Base-by-base conservation (phyloP, 2,888 invertebrate species). In the Dasysyrphus albostriatus region DNA sequence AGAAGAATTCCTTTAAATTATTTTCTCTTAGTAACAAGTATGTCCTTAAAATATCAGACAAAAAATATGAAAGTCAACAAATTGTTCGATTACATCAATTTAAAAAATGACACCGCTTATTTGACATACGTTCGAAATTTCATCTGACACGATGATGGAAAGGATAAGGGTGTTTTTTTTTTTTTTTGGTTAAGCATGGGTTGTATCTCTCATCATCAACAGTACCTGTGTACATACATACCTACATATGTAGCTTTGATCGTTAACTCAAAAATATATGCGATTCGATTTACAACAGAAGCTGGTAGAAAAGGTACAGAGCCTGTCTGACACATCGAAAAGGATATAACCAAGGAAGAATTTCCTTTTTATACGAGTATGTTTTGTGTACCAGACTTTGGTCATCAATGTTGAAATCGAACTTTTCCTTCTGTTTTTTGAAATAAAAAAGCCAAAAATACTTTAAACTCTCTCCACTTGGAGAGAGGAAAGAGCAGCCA, bases 331-430 rank as follows among this genome's bases (percentile, higher is more conserved):
- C 61, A 56, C 39, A 56, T 56, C 69, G 70, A 75, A 79, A 65
- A 65, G 70, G 75, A 84, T 84, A 84, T 84, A 80, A 76, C 84
- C 80, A 84, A 76, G 44, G 54, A 83, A 42, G 72, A 51, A 61
- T 54, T 73, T 76, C 44, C 70, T 16, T 61, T 69, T 51, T 24
- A n/a, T n/a, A n/a, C n/a, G n/a, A n/a, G n/a, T n/a, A 19, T 51
- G 16, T 59, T 37, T 59, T 59, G 16, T 59, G 16, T 63, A 29
- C 61, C 54, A 70, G 75, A 63, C 70, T 70, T 58, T 76, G 70
- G 74, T 75, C 79, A 79, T 82, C 75, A 67, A 65, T 67, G 63
- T 1, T 67, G 56, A 37, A 81, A 56, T 70, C 56, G 70, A 84
- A 84, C 75, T 84, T 79, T 75, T 79, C 44, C 44, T 65, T 69